These are phyloP conservation scores for Zaprionus tsacasi DNA, from an alignment of 1,140 invertebrate genomes.

Conservation along the genomic window DNA sequence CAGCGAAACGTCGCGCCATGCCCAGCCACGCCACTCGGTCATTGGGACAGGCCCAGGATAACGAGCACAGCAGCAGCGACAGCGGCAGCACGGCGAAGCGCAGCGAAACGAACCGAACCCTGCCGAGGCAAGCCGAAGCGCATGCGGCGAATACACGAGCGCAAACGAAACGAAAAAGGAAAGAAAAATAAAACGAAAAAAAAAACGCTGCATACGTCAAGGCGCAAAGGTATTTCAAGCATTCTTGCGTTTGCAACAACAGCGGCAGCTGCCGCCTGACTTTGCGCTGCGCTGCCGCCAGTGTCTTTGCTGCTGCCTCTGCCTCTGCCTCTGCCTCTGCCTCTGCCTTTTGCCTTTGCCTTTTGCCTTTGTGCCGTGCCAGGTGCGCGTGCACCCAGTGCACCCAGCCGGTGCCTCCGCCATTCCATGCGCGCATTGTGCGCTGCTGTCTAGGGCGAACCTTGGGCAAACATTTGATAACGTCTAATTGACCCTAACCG, in stretches of 20 bases:
- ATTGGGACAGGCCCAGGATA: constrained; percentile 74
- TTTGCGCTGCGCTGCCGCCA: background rate
- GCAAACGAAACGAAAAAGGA: background rate
- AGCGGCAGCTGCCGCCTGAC: constrained; percentile 7
- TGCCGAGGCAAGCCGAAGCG: background rate
- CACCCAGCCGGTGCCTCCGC: constrained; percentile 9
- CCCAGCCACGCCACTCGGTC: constrained; percentile 60
- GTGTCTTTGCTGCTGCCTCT: too few relatives aligned
- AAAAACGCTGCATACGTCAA: constrained; percentile 46
- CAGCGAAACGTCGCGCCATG: constrained; percentile 21
- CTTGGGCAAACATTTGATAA: constrained; percentile 42
- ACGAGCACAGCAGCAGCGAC: background rate
- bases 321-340: background rate
- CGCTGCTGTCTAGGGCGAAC: constrained; percentile 13
- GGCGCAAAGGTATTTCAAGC: constrained; percentile 32
- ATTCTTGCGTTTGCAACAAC: constrained; percentile 31
- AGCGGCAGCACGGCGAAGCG: background rate
- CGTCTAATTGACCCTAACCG: constrained; percentile 43
- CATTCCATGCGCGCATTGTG: background rate
- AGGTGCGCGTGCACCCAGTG: constrained; percentile 25
- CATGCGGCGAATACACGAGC: constrained; percentile 1
- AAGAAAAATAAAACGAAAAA: constrained; percentile 9
- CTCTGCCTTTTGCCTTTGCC: background rate
- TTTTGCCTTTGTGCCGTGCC: background rate
- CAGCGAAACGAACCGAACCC: background rate